Evolutionary conservation across 2,888 invertebrate genomes (phyloP), one percentile per base, ranked within the genome.

Genomic region (Atrina japonica): DNA sequence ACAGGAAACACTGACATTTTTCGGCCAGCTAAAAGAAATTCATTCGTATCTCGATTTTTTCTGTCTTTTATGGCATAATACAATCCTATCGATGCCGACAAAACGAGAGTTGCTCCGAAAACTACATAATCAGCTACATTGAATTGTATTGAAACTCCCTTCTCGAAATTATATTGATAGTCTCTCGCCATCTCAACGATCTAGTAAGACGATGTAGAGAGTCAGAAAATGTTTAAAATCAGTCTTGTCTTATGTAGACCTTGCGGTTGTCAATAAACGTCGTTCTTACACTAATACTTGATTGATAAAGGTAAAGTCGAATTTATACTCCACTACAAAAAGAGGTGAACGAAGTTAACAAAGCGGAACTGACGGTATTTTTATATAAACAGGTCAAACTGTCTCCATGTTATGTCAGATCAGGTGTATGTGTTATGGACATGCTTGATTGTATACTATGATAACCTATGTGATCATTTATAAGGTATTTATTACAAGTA

Each of bases 1-100:
- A 88, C 86, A 0, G 88, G 88, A 23, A 82, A 45, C 2, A 84
- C 76, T 11, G 76, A 70, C 85, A 88, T 86, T n/a, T 77, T 70
- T 6, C 86, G 66, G 27, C 86, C 85, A 5, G 82, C 88, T 60
- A 88, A 73, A 3, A 86, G 72, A 58, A 84, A 87, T 25, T 85
- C 86, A 18, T 82, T 73, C 6, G 81, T 80, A 9, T 79, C 82
- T 40, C 72, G 76, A 60, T 80, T 81, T 7, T 80, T 77, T 52
- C 83, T 63, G 53, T 85, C 86, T 53, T 78, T 78, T 25, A 84
- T 84, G 21, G 81, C 84, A 58, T 84, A 84, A 64, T 75, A 87
- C 14, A 87, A 27, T 11, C 87, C 87, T 25, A 87, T 86, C 2
- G 60, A 73, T 1, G 85, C 85, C 0, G 86, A 86, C 5, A 86